Conservation (phyloP, 2,113 vertebrate genomes). For the Syngnathus scovelli region DNA sequence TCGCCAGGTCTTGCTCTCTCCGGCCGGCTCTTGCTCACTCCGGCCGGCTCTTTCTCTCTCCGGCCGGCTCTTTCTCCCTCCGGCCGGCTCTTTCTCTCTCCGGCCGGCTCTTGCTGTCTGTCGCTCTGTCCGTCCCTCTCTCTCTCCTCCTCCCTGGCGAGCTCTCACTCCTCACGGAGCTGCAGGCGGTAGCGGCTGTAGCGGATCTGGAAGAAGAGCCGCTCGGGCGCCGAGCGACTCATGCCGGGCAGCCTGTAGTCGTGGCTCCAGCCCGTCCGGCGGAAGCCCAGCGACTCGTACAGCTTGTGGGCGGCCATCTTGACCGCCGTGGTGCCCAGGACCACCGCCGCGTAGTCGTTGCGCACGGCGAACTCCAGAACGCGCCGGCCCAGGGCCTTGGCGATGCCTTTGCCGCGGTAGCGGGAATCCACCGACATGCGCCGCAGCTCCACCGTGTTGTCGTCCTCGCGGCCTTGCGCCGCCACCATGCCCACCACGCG, state of each 20-base stretch:
- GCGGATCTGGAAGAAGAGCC: conserved; percentile 98
- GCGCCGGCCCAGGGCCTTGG: conserved; percentile 90
- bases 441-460: conserved; percentile 90
- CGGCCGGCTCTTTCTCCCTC: conserved; percentile 74
- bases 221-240: conserved; percentile 87
- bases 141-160: conserved; percentile 43
- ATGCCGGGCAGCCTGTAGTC: conserved; percentile 88
- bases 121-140: conserved; percentile 37
- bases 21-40: conserved; percentile 13
- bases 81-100: conserved; percentile 16
- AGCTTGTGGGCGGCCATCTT: conserved; percentile 97
- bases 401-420: conserved; percentile 94
- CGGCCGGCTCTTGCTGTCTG: no score
- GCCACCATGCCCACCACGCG: conserved; percentile 95
- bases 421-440: conserved; percentile 97
- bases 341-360: conserved; percentile 90
- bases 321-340: conserved; percentile 93
- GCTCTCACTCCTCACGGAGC: conserved; percentile 89
- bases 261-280: conserved; percentile 82
- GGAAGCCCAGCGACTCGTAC: conserved; percentile 97
- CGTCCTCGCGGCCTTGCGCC: conserved; percentile 83
- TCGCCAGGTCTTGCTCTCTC: conserved; percentile 22
- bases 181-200: conserved; percentile 97
- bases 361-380: conserved; percentile 93
- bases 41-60: conserved; percentile 21